These are phyloP conservation scores for Uloborus plumipes DNA, from an alignment of 2,888 invertebrate species.

Conservation along the genomic window DNA sequence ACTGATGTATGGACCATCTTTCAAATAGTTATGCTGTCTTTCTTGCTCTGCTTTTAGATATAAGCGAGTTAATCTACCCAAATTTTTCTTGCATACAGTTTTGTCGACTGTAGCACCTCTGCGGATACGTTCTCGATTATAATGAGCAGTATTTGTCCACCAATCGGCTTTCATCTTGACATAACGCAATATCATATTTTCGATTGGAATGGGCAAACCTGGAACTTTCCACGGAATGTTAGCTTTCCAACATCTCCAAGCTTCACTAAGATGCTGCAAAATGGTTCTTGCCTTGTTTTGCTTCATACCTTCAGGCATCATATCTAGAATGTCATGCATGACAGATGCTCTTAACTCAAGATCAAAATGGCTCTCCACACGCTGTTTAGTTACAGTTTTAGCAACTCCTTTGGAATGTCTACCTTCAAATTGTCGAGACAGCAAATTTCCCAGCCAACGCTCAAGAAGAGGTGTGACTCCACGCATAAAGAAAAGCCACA, in stretches of 20 bases:
- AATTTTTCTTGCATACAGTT: constrained; percentile 99
- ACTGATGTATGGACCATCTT: constrained; percentile 99
- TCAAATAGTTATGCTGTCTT: constrained; percentile 98
- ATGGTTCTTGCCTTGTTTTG: constrained; percentile 99
- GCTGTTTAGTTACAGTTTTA: constrained; percentile 99
- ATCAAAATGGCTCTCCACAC: constrained; percentile 99
- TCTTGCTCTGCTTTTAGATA: constrained; percentile 99
- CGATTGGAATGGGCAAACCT: constrained; percentile 97
- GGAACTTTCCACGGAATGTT: constrained; percentile 99
- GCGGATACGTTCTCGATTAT: constrained; percentile 97
- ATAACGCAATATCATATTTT: constrained; percentile 99
- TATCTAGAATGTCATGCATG: constrained; percentile 97
- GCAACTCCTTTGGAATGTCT: constrained; percentile 99
- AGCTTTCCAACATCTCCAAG: constrained; percentile 99
- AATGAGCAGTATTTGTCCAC: constrained; percentile 99
- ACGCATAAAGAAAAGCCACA: constrained; percentile 99
- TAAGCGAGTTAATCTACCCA: constrained; percentile 95
- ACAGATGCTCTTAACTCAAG: constrained; percentile 95
- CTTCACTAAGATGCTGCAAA: constrained; percentile 97
- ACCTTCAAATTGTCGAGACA: constrained; percentile 99
- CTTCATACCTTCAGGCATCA: constrained; percentile 99
- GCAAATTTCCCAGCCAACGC: constrained; percentile 98
- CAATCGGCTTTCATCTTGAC: constrained; percentile 99
- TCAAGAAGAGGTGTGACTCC: constrained; percentile 98
- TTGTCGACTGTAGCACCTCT: constrained; percentile 99